Base-by-base conservation (phyloP, 2,797 vertebrate genomes). In the Leptodactylus fallax region DNA sequence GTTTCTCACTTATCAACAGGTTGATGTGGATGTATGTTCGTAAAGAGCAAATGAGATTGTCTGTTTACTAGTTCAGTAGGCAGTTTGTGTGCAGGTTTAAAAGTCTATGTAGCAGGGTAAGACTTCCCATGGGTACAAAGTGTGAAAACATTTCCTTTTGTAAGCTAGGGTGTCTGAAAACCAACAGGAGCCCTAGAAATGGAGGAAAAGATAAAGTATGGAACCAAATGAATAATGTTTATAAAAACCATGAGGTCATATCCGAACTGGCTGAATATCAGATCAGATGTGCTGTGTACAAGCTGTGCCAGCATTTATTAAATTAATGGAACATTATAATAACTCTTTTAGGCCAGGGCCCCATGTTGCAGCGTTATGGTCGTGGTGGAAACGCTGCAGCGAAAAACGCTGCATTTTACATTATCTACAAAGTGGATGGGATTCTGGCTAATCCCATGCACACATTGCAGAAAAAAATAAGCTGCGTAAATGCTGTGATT, bases 91-190 rank as follows among this genome's bases (percentile, higher is more conserved):
- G 25, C 19, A 45, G 79, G 7, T 16, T 51, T 65, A 36, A 19
- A 19, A 77, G 55, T 36, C 45, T 72, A 23, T 83, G 47, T 63
- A 77, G 63, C 79, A 77, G 23, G 53, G 76, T 53, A 61, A 80
- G 76, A 69, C 76, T 36, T 87, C 61, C 81, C 63, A 25, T 27
- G 53, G 86, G 61, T 55, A 84, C 12, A 69, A 83, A 69, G 27
- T 25, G 21, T 72, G 7, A 88, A 88, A 88, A 88, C 87, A 88
- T 88, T 88, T 88, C 87, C 87, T 27, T 79, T 84, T 79, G 74
- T 88, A 88, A 84, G 49, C 61, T 67, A 72, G 21, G 25, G 53
- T 85, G 74, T 84, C 76, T 88, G 81, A 45, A 63, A 84, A 84
- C 76, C 63, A 45, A 51, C 21, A 21, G 81, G 56, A 71, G 36